Evolutionary conservation across 2,113 vertebrate genomes (phyloP), one percentile per base, ranked within the genome.

Genomic region (Apeltes quadracus): DNA sequence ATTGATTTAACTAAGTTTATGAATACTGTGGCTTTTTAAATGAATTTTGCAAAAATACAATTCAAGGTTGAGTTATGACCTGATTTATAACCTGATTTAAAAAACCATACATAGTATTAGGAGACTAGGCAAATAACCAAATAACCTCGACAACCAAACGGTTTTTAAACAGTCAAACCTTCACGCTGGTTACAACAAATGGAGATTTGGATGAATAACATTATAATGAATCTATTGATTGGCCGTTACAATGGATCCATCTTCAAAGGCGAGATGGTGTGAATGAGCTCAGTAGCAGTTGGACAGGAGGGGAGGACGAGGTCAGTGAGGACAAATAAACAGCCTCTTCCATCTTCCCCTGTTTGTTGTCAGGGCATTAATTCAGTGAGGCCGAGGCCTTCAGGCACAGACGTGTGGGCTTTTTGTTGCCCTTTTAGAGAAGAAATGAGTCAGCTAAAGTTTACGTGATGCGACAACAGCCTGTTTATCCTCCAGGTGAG

Each of bases 251-350:
- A 39, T 25, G 18, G 38, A 22, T 36, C 46, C 34, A 18, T 39
- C 9, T 51, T 63, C 25, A 65, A 50, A 59, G 25, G 41, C 41
- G 61, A 36, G 20, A 54, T 16, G 70, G 55, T 34, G 54, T 61
- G 25, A 66, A 51, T 55, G 15, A 70, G 5, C 70, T 55, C 36
- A 83, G 44, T 4, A 46, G 43, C 61, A 46, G 25, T 5, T 51
- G 25, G 27, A 44, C 8, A 44, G 4, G 44, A 18, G 27, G 32
- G 43, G 34, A 27, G 12, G 41, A 34, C 7, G 32, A 34, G 32
- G 32, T 34, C 32, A 34, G 32, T 43, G 41, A 4, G 41, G n/a
- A n/a, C n/a, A n/a, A n/a, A n/a, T n/a, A n/a, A n/a, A n/a, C n/a
- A n/a, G n/a, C n/a, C n/a, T n/a, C n/a, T n/a, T n/a, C n/a, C n/a